A percentile compares a stretch with the other conserved stretches of the same genome.
Conservation (phyloP, 1,140 invertebrate species). For the Ips typographus region DNA sequence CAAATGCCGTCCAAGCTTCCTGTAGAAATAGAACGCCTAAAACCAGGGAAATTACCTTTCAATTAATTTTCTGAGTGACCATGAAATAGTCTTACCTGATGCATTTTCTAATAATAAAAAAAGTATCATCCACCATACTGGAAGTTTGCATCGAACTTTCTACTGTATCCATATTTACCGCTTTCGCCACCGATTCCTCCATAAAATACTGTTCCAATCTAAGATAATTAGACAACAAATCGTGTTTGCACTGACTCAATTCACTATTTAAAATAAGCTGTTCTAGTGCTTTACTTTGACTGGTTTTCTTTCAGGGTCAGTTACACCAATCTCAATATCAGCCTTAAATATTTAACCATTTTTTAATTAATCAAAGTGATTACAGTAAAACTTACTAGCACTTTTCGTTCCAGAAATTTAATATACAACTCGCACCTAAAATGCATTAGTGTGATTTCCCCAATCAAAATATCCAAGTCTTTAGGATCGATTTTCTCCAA, state of each 20-base stretch:
- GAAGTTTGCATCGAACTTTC: slow-evolving; percentile 73
- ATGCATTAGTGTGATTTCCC: slow-evolving; percentile 91
- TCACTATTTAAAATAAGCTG: slow-evolving; percentile 74
- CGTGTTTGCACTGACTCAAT: slow-evolving; percentile 83
- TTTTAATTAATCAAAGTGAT: slow-evolving; percentile 5
- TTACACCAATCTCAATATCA: slow-evolving; percentile 67
- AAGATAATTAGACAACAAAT: slow-evolving; percentile 87
- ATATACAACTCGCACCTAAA: slow-evolving; percentile 89
- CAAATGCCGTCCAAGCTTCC: slow-evolving; percentile 94
- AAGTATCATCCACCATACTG: slow-evolving; percentile 96
- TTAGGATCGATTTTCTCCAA: slow-evolving; percentile 75
- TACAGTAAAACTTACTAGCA: slow-evolving; percentile 61
- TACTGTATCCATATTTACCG: slow-evolving; percentile 81
- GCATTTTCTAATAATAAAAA: slow-evolving; percentile 96
- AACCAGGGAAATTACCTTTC: slow-evolving; percentile 12
- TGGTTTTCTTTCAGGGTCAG: slow-evolving; percentile 59
- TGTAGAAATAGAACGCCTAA: slow-evolving; percentile 80
- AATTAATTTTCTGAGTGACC: not conserved
- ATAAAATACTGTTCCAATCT: slow-evolving; percentile 93
- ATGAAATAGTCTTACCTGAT: slow-evolving; percentile 64
- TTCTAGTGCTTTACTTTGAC: slow-evolving; percentile 64
- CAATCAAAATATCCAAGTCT: slow-evolving; percentile 84
- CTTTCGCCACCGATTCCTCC: slow-evolving; percentile 93
- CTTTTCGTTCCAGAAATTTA: slow-evolving; percentile 79
- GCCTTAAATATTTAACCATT: slow-evolving; percentile 54